Evolutionary conservation across 2,797 vertebrate species (phyloP), one percentile per base, ranked within the genome.

Genomic region (Bucorvus abyssinicus): DNA sequence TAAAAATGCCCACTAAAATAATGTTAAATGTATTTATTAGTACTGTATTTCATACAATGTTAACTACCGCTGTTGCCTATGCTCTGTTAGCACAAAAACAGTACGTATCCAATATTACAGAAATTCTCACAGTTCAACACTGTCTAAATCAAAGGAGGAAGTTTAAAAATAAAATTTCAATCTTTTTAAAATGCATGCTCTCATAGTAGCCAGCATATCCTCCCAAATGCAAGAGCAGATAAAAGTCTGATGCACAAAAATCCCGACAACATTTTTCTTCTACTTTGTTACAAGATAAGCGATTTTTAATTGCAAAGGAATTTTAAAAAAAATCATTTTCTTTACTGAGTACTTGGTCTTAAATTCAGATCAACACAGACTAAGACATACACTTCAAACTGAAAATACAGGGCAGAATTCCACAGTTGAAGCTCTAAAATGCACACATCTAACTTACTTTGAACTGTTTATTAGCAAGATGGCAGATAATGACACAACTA

Each of bases 1-100:
- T 93, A 94, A 97, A 97, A 96, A 85, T 64, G 94, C 86, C 93
- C 90, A 95, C 95, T 95, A 92, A 94, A 97, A 94, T 93, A 89
- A 95, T 68, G 45, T 92, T 96, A 94, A 93, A 93, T 91, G 91
- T 95, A 96, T 97, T 97, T 96, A 97, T 94, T 73, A 92, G 64
- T 68, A 69, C 81, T 83, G 70, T 93, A 93, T 81, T 97, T 94
- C 91, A 88, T 59, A 94, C 94, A 61, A 90, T 38, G 57, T 90
- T 96, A 95, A 96, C 84, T 87, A 95, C 76, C 91, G 82, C 64
- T 76, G 40, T 56, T 89, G 90, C 75, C 81, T 70, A 63, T 30
- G 64, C 88, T 87, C 88, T 80, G 70, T 47, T 90, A 94, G 91
- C 29, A 84, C 45, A 87, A 92, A 93, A 85, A 38, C 53, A 94